Evolutionary conservation across 2,113 vertebrate genomes (phyloP).

Genomic region (Lepidiolamprologus cunningtoni): DNA sequence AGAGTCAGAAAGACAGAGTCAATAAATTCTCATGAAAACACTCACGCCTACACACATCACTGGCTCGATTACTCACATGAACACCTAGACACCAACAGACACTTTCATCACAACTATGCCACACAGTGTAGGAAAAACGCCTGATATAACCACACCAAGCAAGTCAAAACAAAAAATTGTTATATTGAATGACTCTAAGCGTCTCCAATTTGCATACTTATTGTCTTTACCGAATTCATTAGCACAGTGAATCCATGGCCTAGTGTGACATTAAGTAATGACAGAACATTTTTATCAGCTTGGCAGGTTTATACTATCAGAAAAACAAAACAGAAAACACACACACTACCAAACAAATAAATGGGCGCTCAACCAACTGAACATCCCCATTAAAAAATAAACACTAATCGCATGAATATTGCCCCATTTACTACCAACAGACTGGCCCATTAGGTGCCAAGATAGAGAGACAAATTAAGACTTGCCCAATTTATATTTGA

Average conservation of each 20-base stretch:
- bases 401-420: not conserved
- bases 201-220: not conserved
- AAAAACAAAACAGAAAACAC: not conserved
- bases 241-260: not conserved
- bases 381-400: constrained; percentile 12
- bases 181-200: not conserved
- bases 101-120: not conserved
- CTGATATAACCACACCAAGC: not conserved
- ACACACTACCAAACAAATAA: not conserved
- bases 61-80: not conserved
- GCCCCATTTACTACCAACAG: constrained; percentile 18
- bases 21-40: constrained; percentile 32
- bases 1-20: not conserved
- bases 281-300: not conserved
- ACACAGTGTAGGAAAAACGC: not conserved
- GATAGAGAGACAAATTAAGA: constrained; percentile 24
- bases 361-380: not conserved
- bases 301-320: not conserved
- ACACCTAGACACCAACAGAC: not conserved
- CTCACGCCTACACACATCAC: not conserved
- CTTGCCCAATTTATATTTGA: not conserved
- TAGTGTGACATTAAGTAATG: not conserved
- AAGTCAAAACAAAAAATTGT: not conserved
- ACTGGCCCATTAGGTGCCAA: not conserved
- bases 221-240: not conserved